phyloP scores from a whole-genome alignment of 2,888 invertebrate species.

The Zygothrica quintamaculata region DNA sequence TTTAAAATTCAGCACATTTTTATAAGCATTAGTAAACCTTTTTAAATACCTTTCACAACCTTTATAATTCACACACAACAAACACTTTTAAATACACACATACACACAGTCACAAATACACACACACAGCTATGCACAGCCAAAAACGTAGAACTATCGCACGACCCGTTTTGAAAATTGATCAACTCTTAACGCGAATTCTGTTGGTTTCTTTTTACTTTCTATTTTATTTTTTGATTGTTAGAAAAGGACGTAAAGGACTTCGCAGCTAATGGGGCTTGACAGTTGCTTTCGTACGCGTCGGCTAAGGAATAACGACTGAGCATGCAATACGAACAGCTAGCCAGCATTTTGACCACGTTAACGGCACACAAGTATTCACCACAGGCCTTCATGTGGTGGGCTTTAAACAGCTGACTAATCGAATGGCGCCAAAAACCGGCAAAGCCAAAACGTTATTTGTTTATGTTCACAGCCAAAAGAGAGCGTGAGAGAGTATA shows the following conservation, averaged over 20 bases:
- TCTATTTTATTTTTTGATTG: constrained; percentile 9
- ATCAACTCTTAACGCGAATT: constrained; percentile 28
- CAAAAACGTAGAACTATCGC: constrained; percentile 16
- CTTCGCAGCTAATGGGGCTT: not conserved
- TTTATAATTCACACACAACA: not conserved
- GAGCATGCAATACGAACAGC: constrained; percentile 46
- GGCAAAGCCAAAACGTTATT: constrained; percentile 27
- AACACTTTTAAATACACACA: constrained; percentile 42
- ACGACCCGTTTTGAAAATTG: constrained; percentile 19
- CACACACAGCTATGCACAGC: constrained; percentile 29
- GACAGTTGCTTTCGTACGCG: constrained; percentile 63
- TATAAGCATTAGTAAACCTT: not conserved
- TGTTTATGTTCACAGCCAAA: constrained; percentile 49
- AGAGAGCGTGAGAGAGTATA: not conserved
- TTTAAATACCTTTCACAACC: constrained; percentile 1
- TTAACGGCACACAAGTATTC: constrained; percentile 34
- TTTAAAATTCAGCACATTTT: too few species aligned
- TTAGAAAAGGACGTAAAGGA: constrained; percentile 30
- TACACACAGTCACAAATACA: constrained; percentile 9
- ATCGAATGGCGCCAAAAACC: constrained; percentile 57
- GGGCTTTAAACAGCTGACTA: constrained; percentile 44
- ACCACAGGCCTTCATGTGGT: constrained; percentile 59
- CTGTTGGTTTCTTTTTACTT: too few species aligned
- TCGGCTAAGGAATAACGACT: constrained; percentile 76
- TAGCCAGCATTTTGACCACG: constrained; percentile 32